Evolutionary conservation across 2,888 invertebrate species (phyloP), one percentile per base, ranked within the genome.

Genomic region (Eretmocerus hayati): DNA sequence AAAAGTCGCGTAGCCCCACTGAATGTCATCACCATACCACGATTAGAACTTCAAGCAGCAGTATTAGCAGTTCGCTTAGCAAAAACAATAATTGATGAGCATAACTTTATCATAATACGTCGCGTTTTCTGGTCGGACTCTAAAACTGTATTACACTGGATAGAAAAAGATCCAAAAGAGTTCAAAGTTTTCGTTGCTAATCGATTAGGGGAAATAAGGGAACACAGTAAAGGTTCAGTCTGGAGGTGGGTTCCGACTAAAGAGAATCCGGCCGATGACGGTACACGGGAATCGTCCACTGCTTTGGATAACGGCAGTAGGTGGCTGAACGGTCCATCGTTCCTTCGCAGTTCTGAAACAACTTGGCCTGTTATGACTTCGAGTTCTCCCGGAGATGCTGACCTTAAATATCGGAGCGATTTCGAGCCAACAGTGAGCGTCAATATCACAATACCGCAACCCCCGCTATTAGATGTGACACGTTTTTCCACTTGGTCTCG

Each of bases 261-360:
- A 22, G 4, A 23, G n/a, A 43, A 43, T 23, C 42, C 42, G 1
- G 42, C 19, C 9, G 33, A 20, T 15, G 42, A 26, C 19, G 46
- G 13, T 13, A 46, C 39, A 13, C 20, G 33, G 13, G 3, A 2
- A 2, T 13, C 22, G 1, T 15, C 37, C 4, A 5, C 6, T 3
- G 37, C 37, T 5, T 35, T 36, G 13, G 20, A 38, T 4, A 26
- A 23, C 11, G 30, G 36, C 2, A 40, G 40, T 46, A 39, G 48
- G 9, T 54, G 51, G 54, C 36, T 54, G 2, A 8, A 11, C 2
- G 54, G 46, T 13, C 54, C 54, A 2, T 8, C 6, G 2, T 48
- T 54, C 38, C 16, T 51, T 13, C 21, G 38, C 0, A 4, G 35
- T 9, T 2, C 13, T 3, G 46, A 48, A 33, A 3, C 20, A 15